Evolutionary conservation across 2,797 vertebrate genomes (phyloP).

Genomic region (Phrynocephalus forsythii): DNA sequence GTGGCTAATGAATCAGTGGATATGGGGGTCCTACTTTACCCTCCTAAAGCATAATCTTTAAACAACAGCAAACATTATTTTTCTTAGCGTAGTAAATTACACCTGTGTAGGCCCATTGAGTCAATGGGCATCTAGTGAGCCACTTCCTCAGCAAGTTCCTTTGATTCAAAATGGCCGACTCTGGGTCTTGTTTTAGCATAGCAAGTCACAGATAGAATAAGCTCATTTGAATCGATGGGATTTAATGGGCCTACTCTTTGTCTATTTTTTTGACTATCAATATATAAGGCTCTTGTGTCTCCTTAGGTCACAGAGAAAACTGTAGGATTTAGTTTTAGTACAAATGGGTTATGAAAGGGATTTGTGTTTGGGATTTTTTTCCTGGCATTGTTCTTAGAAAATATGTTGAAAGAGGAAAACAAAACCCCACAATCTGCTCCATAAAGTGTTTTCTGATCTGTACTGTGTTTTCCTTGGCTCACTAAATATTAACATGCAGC

Average conservation of each 20-base stretch:
- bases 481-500: background rate
- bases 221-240: too few relatives aligned
- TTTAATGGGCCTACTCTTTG: background rate
- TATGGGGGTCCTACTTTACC: too few relatives aligned
- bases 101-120: too few relatives aligned
- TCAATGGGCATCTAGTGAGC: too few relatives aligned
- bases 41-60: too few relatives aligned
- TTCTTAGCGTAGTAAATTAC: too few relatives aligned
- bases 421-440: background rate
- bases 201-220: too few relatives aligned
- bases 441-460: background rate
- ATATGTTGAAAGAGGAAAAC: background rate
- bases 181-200: too few relatives aligned
- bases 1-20: too few relatives aligned
- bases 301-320: background rate
- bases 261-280: background rate
- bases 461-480: background rate
- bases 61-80: too few relatives aligned
- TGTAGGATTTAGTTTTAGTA: background rate
- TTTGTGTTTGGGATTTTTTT: background rate
- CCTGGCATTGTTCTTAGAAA: background rate
- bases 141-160: too few relatives aligned
- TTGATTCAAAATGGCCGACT: too few relatives aligned
- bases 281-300: background rate
- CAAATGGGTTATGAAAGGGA: background rate